A percentile compares a stretch with the other conserved stretches of the same genome.
Conservation (phyloP, 2,888 invertebrate genomes). For the Drosophila stalkeri region DNA sequence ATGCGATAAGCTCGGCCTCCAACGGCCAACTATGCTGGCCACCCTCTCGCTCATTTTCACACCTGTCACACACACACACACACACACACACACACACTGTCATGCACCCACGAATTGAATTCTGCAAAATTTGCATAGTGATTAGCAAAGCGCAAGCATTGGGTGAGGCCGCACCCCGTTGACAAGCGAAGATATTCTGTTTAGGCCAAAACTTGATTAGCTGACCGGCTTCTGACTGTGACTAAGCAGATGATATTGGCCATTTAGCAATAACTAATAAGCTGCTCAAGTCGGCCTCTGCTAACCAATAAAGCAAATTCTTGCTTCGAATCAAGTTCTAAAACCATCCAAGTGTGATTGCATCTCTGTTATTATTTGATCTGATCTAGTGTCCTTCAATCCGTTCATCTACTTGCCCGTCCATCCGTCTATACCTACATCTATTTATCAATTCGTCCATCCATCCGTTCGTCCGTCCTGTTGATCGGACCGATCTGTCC, state of each 20-base stretch:
- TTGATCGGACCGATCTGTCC: no score
- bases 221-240: not conserved
- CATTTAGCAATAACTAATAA: not conserved
- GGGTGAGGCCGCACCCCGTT: constrained; percentile 34
- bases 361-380: not conserved
- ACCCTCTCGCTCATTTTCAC: constrained; percentile 30
- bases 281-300: not conserved
- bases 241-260: not conserved
- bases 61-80: constrained; percentile 24
- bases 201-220: not conserved
- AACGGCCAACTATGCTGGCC: not conserved
- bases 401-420: not conserved
- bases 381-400: not conserved
- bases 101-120: not conserved
- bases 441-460: no score
- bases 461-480: no score
- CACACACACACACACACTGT: not conserved
- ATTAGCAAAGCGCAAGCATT: constrained; percentile 53
- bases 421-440: no score
- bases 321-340: not conserved
- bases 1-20: constrained; percentile 53
- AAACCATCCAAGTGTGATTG: not conserved
- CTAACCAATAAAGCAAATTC: not conserved
- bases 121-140: constrained; percentile 64
- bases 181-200: constrained; percentile 12